phyloP scores from a whole-genome alignment of 2,797 vertebrate species.

The Melanotaenia pygmaea region DNA sequence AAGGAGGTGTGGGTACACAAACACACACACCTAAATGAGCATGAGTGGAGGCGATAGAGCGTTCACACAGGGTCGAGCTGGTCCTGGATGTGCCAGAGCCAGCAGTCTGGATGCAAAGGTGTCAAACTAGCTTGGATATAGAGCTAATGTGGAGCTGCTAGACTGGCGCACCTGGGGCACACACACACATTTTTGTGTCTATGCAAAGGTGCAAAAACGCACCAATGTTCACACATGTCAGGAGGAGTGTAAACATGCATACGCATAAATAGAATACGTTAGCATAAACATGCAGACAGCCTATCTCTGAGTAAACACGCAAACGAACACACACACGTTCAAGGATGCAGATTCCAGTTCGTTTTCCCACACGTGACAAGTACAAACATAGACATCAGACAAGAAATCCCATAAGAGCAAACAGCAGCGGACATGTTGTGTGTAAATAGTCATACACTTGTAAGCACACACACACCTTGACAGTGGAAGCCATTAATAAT shows the following conservation, averaged over 20 bases:
- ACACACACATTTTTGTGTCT: slow-evolving; percentile 58
- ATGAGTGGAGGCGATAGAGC: slow-evolving; percentile 72
- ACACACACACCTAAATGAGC: slow-evolving; percentile 64
- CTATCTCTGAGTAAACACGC: slow-evolving; percentile 30
- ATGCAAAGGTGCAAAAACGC: slow-evolving; percentile 24
- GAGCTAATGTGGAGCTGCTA: slow-evolving; percentile 74
- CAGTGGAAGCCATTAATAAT: slow-evolving; percentile 39
- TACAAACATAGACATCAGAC: slow-evolving; percentile 31
- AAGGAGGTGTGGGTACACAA: slow-evolving; percentile 49
- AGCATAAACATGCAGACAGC: slow-evolving; percentile 38
- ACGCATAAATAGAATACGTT: slow-evolving; percentile 50
- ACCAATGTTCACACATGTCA: slow-evolving; percentile 48
- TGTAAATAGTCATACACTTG: slow-evolving; percentile 27
- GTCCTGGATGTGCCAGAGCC: slow-evolving; percentile 72
- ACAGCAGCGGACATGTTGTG: slow-evolving; percentile 28
- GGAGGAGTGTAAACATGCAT: slow-evolving; percentile 44
- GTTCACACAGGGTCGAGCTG: slow-evolving; percentile 68
- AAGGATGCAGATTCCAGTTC: slow-evolving; percentile 14
- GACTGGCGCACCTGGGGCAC: slow-evolving; percentile 67
- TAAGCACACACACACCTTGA: slow-evolving; percentile 17
- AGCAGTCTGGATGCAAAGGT: slow-evolving; percentile 73
- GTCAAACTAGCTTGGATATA: slow-evolving; percentile 75
- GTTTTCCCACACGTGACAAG: not conserved
- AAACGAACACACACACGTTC: slow-evolving; percentile 8
- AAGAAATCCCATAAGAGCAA: slow-evolving; percentile 43